phyloP scores from a whole-genome alignment of 2,888 invertebrate species.

The Agriopis aurantiaria region DNA sequence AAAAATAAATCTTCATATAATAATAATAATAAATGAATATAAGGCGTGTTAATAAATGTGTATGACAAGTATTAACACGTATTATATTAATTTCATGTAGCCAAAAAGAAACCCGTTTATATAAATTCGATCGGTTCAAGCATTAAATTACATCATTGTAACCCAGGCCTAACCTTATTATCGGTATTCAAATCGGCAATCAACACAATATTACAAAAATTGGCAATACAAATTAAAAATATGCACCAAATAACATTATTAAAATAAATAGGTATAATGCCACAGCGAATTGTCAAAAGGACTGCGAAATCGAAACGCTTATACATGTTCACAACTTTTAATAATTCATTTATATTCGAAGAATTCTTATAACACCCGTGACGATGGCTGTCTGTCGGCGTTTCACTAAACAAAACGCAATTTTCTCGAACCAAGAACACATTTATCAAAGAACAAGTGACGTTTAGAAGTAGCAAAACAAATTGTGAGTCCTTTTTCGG shows the following conservation, averaged over 20 bases:
- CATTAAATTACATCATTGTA: slow-evolving; percentile 2
- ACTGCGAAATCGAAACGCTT: slow-evolving; percentile 49
- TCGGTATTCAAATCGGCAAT: slow-evolving; percentile 14
- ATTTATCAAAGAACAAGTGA: slow-evolving; percentile 84
- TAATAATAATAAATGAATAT: too few relatives aligned
- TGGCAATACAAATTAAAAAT: slow-evolving; percentile 14
- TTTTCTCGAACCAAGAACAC: slow-evolving; percentile 73
- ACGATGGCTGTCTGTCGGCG: slow-evolving; percentile 72
- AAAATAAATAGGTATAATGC: slow-evolving; percentile 45
- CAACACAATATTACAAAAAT: slow-evolving; percentile 15
- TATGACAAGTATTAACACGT: too few relatives aligned
- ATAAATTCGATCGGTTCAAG: neutral
- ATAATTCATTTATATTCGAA: slow-evolving; percentile 54
- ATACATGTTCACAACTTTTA: slow-evolving; percentile 50
- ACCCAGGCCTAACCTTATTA: slow-evolving; percentile 7
- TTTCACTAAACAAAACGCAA: slow-evolving; percentile 74
- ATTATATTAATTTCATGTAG: too few relatives aligned
- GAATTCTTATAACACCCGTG: slow-evolving; percentile 54
- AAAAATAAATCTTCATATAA: too few relatives aligned
- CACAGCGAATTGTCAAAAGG: slow-evolving; percentile 43
- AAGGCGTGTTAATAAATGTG: too few relatives aligned
- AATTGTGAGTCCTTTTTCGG: slow-evolving; percentile 77
- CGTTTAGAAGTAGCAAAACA: slow-evolving; percentile 85
- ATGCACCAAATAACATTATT: slow-evolving; percentile 30
- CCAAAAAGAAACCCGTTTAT: too few relatives aligned